phyloP scores from a whole-genome alignment of 2,113 vertebrate species.

The Dolichallabes microphthalmus region DNA sequence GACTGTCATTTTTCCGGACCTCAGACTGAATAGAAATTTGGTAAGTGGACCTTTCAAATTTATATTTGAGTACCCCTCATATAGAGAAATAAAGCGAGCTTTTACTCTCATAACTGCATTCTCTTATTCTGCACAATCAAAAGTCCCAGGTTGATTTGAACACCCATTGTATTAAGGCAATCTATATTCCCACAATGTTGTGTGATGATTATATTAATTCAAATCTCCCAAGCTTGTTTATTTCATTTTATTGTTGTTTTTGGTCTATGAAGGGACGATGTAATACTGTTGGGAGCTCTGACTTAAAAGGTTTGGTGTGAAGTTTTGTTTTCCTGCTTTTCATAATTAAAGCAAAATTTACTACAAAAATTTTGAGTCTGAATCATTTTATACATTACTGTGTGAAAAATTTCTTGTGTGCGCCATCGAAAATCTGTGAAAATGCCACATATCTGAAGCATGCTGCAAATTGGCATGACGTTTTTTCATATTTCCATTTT shows the following conservation, averaged over 20 bases:
- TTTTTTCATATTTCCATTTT: neutral
- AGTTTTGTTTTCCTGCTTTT: conserved; percentile 7
- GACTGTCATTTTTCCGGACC: too few relatives aligned
- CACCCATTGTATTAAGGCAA: neutral
- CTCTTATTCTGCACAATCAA: too few relatives aligned
- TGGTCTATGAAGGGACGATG: neutral
- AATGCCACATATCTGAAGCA: neutral
- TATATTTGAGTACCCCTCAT: too few relatives aligned
- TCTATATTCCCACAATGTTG: neutral
- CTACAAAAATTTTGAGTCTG: neutral
- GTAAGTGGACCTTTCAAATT: too few relatives aligned
- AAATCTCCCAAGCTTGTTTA: neutral
- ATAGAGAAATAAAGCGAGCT: too few relatives aligned
- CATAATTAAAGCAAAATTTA: neutral
- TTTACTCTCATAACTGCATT: too few relatives aligned
- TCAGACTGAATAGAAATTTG: too few relatives aligned
- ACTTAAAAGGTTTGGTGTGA: conserved; percentile 1
- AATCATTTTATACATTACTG: neutral
- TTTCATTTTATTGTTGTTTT: neutral
- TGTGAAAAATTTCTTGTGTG: neutral
- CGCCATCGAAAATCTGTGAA: neutral
- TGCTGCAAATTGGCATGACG: neutral
- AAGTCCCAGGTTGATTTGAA: too few relatives aligned
- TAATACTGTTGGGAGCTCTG: neutral
- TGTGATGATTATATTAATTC: too few relatives aligned